phyloP scores from a whole-genome alignment of 64 coral and sea anemone genomes.

The Catalaphyllia jardinei region DNA sequence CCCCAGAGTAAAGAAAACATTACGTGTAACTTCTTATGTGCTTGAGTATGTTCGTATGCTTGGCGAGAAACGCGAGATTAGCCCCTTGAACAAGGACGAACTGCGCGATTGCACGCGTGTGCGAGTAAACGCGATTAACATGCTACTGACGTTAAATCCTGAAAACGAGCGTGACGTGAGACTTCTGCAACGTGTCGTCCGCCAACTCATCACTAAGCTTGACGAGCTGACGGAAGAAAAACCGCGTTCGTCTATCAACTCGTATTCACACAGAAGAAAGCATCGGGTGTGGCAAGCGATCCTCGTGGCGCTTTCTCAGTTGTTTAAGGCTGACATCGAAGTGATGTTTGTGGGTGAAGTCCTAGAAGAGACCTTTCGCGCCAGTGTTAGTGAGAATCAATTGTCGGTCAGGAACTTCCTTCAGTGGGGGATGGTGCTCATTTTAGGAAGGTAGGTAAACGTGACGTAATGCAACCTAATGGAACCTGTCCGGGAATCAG shows the following conservation, averaged over 20 bases:
- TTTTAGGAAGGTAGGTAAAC: slow-evolving; percentile 45
- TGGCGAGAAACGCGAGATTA: slow-evolving; percentile 36
- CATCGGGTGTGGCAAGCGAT: slow-evolving; percentile 82
- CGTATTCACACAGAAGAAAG: slow-evolving; percentile 69
- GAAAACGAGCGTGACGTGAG: background rate
- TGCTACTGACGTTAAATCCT: slow-evolving; percentile 63
- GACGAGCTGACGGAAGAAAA: slow-evolving; percentile 44
- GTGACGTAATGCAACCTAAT: background rate
- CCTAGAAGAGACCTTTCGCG: slow-evolving; percentile 48
- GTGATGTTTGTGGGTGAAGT: slow-evolving; percentile 41
- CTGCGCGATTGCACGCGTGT: slow-evolving; percentile 64
- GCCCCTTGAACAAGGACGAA: slow-evolving; percentile 37
- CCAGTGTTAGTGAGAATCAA: slow-evolving; percentile 71
- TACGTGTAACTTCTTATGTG: slow-evolving; percentile 50
- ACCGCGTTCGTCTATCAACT: slow-evolving; percentile 68
- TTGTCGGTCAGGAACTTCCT: slow-evolving; percentile 81
- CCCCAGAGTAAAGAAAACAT: slow-evolving; percentile 52
- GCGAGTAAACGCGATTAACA: slow-evolving; percentile 77
- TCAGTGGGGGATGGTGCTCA: slow-evolving; percentile 64
- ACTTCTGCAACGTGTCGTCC: slow-evolving; percentile 54
- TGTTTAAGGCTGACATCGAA: slow-evolving; percentile 10
- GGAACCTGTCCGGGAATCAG: background rate
- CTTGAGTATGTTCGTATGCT: slow-evolving; percentile 64
- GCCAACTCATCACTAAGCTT: slow-evolving; percentile 53
- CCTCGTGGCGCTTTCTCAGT: slow-evolving; percentile 50